Base-by-base conservation (phyloP, 1,140 invertebrate genomes). In the Pinna nobilis region DNA sequence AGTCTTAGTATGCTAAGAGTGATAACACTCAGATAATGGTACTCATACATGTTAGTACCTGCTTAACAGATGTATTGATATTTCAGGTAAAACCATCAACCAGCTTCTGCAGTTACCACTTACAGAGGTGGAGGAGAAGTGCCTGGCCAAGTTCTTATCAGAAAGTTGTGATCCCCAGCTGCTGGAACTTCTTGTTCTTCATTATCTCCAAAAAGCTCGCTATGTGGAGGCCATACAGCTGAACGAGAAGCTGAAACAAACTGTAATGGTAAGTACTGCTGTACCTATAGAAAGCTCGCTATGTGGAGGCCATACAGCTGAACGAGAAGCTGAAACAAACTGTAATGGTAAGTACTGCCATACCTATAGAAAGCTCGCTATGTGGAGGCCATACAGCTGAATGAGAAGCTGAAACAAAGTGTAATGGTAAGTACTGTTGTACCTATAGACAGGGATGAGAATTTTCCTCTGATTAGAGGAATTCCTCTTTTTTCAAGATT, bases 81-180 rank as follows among this genome's bases (percentile, higher is more conserved):
- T n/a, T n/a, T n/a, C 70, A 86, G 81, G 87, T 81, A 44, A 91
- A 89, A 79, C 83, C 7, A 61, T 93, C 4, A 83, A 89, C 7
- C 86, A 91, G n/a, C 85, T 93, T 50, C 80, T 93, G 11, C 89
- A 92, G 72, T 78, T 93, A 35, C 89, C 91, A 4, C 78, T 93
- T 23, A 90, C 88, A 25, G 60, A 83, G 0, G 83, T 89, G 28
- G 92, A 93, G 76, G 92, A 93, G 73, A 85, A 90, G 13, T 87
- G 87, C 20, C 90, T 93, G 35, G 82, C 91, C 0, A 84, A 88
- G 3, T 92, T 92, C 74, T 80, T 93, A 1, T 87, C 90, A 60
- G 80, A 88, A 5, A 90, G 89, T 49, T 80, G 87, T 18, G 90
- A 91, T 55, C 82, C 88, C 0, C 86, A 90, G 49, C 87, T 90